Percentiles rank a stretch among this genome's conserved stretches.
Evolutionary conservation across 2,113 vertebrate species (phyloP).

Genomic region (Tinamus guttatus): DNA sequence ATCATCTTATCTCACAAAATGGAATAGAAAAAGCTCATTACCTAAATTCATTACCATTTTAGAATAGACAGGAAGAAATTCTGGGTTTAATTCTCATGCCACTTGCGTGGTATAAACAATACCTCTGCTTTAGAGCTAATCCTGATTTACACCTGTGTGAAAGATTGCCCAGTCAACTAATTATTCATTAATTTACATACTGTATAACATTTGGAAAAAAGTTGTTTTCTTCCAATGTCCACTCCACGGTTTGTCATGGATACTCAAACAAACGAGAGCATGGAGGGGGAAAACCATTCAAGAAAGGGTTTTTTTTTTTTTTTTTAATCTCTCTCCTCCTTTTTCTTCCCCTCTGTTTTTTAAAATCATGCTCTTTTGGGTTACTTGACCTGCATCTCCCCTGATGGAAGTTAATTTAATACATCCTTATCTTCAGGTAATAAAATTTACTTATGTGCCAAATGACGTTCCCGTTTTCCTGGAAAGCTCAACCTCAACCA

Average conservation of each 20-base stretch:
- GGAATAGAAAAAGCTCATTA: background rate
- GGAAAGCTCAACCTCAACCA: background rate
- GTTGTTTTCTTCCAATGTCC: background rate
- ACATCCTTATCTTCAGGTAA: background rate
- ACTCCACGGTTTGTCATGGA: background rate
- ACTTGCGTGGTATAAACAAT: background rate
- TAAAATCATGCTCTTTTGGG: background rate
- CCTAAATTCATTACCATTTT: background rate
- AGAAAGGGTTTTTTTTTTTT: background rate
- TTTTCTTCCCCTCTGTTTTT: fast-evolving
- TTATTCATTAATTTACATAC: background rate
- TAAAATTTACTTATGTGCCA: background rate
- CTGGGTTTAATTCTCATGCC: background rate
- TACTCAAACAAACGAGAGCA: background rate
- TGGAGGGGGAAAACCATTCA: background rate
- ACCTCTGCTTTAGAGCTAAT: background rate
- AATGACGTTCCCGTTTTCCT: background rate
- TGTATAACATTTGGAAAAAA: background rate
- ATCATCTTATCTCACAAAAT: background rate
- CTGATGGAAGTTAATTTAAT: background rate
- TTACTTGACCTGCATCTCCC: background rate
- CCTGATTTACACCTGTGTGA: conserved; percentile 5
- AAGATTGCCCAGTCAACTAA: background rate
- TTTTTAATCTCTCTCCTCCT: background rate
- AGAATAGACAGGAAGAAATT: background rate